A percentile compares a stretch with the other conserved stretches of the same genome.
phyloP scores from a whole-genome alignment of 2,113 vertebrate species.

The Xenopus borealis region DNA sequence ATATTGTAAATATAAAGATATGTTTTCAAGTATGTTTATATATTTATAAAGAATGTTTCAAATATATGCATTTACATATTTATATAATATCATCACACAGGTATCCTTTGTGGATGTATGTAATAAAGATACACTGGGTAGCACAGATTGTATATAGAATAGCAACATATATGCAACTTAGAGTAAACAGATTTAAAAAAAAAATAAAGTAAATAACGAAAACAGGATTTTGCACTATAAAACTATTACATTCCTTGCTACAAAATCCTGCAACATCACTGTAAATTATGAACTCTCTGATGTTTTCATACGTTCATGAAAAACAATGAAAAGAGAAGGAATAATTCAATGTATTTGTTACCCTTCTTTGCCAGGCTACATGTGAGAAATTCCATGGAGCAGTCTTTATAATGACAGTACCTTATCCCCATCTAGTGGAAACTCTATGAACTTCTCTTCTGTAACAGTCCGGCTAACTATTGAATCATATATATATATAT shows the following conservation, averaged over 20 bases:
- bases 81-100: no score
- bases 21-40: no score
- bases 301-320: constrained; percentile 12
- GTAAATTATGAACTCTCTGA: background rate
- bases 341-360: background rate
- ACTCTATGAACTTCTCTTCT: constrained; percentile 7
- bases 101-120: no score
- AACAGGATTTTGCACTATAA: background rate
- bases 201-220: background rate
- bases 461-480: constrained; percentile 44
- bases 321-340: constrained; percentile 11
- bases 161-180: background rate
- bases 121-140: background rate
- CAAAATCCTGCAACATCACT: constrained; percentile 1
- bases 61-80: no score
- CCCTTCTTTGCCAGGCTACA: background rate
- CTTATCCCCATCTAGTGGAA: constrained; percentile 65
- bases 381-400: background rate
- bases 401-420: constrained; percentile 52
- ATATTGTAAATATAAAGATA: no score
- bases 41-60: no score
- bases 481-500: background rate
- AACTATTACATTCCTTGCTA: no score
- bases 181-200: background rate
- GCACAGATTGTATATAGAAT: background rate